Evolutionary conservation across 1,140 invertebrate species (phyloP), one percentile per base, ranked within the genome.

Genomic region (Melanaphis sacchari): DNA sequence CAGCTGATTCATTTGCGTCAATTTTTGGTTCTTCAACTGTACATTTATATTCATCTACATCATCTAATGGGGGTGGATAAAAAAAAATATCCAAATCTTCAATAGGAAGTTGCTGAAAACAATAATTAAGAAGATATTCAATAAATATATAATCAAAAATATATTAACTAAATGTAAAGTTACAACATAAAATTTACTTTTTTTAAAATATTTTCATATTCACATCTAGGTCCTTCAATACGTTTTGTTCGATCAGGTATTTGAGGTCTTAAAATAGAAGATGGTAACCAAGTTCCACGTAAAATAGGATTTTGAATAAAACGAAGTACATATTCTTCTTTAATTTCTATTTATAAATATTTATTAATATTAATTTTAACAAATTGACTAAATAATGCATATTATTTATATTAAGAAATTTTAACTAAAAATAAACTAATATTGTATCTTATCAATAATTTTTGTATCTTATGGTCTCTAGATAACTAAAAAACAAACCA

Each of bases 211-310:
- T 82, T 21, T 82, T 82, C 81, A 82, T 38, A 82, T 24, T n/a
- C 46, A 40, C 31, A 52, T 90, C 26, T 52, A 49, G 88, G 88
- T 49, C 41, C 46, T 52, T 90, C 43, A 36, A 90, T 90, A 54
- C 88, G 88, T n/a, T 90, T 90, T 90, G 88, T 90, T 36, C 88
- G 88, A 52, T 90, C 88, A 90, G 88, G 88, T 90, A 90, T 52
- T 52, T 36, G 26, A 36, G 88, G 88, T 90, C 88, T 90, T 90
- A 15, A 38, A 52, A 8, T 49, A 38, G 18, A n/a, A 0, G 22
- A 49, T 26, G 88, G 88, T 90, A 52, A 90, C 88, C 88, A 90
- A 40, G 88, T 90, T 90, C 88, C 46, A 40, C 41, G 22, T 7
- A 90, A 90, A 49, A 52, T 31, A 52, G 88, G 88, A 90, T 36